phyloP scores from a whole-genome alignment of 2,113 vertebrate species.

The Casuarius casuarius region DNA sequence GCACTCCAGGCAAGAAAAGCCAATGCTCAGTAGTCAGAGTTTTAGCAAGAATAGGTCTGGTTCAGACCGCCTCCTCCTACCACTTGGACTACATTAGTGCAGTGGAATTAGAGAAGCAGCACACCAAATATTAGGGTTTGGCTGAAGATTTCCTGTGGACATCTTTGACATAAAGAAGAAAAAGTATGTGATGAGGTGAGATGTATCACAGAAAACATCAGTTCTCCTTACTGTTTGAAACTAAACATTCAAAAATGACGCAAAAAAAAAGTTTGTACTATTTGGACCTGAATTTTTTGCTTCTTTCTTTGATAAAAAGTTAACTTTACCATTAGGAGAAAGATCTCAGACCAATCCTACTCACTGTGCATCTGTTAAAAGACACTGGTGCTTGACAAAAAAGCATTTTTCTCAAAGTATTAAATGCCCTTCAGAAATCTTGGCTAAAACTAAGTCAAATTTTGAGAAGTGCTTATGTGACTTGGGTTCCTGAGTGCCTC shows the following conservation, averaged over 20 bases:
- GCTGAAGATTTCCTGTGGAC: conserved; percentile 15
- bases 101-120: not conserved
- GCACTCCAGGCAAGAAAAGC: not conserved
- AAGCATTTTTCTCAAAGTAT: not conserved
- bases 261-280: not conserved
- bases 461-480: not conserved
- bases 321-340: not conserved
- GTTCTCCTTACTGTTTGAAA: not conserved
- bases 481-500: not conserved
- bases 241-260: not conserved
- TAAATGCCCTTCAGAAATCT: not conserved
- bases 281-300: not conserved
- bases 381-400: not conserved
- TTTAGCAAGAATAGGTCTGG: not conserved
- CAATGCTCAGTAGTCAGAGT: not conserved
- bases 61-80: not conserved
- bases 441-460: not conserved
- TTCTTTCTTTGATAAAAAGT: not conserved
- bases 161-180: not conserved
- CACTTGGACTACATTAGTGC: not conserved
- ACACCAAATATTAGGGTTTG: not conserved
- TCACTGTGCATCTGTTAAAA: not conserved
- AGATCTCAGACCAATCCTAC: not conserved
- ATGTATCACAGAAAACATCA: not conserved
- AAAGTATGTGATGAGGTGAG: not conserved